These are phyloP conservation scores for Actinia tenebrosa DNA, from an alignment of 64 coral and sea anemone genomes.

Conservation along the genomic window DNA sequence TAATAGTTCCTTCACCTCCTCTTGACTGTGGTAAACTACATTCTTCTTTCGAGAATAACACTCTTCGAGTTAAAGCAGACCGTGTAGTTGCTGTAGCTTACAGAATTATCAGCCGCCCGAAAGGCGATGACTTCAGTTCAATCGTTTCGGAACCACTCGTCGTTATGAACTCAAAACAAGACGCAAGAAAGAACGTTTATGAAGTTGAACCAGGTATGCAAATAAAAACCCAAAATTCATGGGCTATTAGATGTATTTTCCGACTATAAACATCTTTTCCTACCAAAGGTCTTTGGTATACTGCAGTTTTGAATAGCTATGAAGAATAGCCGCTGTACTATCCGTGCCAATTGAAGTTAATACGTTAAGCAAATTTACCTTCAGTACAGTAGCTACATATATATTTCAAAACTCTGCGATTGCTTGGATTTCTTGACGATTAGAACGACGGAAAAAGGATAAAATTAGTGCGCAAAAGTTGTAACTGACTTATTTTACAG, in stretches of 20 bases:
- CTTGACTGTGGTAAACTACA: slow-evolving; percentile 37
- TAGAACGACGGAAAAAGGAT: no score
- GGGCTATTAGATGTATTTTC: no score
- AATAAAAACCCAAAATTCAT: neutral
- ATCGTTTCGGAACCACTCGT: neutral
- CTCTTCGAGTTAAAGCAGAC: slow-evolving; percentile 29
- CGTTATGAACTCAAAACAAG: neutral
- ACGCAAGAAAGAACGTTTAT: neutral
- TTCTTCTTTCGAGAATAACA: slow-evolving; percentile 62
- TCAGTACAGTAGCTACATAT: no score
- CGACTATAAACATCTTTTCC: no score
- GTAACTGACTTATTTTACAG: neutral
- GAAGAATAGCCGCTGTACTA: no score
- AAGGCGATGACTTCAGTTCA: slow-evolving; percentile 27
- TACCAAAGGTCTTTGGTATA: no score
- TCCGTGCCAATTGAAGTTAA: no score
- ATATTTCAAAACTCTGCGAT: no score
- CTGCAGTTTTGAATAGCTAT: no score
- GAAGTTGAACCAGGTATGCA: neutral
- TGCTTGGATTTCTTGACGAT: no score
- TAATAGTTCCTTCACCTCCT: slow-evolving; percentile 30
- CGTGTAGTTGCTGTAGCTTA: slow-evolving; percentile 38
- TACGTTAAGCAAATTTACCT: no score
- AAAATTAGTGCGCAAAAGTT: no score
- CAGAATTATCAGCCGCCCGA: slow-evolving; percentile 22